Conservation (phyloP, 1,140 invertebrate genomes). For the Drosophila hydei region DNA sequence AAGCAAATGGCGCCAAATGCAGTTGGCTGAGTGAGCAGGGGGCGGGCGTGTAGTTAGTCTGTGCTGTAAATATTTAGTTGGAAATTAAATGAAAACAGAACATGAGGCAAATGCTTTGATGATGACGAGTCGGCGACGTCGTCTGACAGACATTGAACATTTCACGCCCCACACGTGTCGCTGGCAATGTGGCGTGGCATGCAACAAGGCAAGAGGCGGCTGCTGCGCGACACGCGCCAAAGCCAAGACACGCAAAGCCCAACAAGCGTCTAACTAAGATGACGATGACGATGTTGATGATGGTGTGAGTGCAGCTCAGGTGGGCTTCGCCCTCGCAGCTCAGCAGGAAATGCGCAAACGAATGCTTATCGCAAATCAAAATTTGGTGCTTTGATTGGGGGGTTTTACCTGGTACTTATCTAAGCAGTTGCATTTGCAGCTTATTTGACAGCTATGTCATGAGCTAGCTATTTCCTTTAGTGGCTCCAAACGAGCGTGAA, state of each 20-base stretch:
- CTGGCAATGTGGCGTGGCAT: constrained; percentile 43
- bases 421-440: constrained; percentile 21
- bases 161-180: constrained; percentile 74
- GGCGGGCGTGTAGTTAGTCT: too few species aligned
- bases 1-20: constrained; percentile 78
- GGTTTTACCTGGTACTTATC: constrained; percentile 10
- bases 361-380: constrained; percentile 33
- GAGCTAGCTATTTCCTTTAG: constrained; percentile 60
- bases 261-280: background rate
- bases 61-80: constrained; percentile 59
- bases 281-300: too few species aligned
- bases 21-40: constrained; percentile 35
- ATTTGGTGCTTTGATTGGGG: background rate
- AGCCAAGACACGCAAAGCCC: constrained; percentile 1
- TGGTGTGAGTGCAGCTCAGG: background rate
- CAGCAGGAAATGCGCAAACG: constrained; percentile 5
- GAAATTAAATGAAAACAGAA: constrained; percentile 60
- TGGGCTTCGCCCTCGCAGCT: background rate
- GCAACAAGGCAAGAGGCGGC: constrained; percentile 12
- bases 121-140: constrained; percentile 3
- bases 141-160: background rate
- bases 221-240: constrained; percentile 41
- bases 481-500: constrained; percentile 35
- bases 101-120: constrained; percentile 40
- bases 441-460: constrained; percentile 19